Base-by-base conservation (phyloP, 2,888 invertebrate species). In the Schizotus pectinicornis region DNA sequence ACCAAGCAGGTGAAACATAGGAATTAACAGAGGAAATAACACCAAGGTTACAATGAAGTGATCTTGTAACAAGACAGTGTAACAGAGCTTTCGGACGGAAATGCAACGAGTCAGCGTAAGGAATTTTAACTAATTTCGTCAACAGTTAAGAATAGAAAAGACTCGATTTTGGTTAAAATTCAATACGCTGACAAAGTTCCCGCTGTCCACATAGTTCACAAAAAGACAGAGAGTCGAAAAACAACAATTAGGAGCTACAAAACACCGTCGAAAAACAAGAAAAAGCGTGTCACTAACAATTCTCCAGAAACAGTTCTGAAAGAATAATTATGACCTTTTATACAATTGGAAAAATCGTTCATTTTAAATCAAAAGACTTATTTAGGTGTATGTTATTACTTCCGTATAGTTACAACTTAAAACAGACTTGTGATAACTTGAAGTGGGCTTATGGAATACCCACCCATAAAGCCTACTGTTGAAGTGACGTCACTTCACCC, bases 1-100 rank as follows among this genome's bases (percentile, higher is more conserved):
- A 74, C 69, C 64, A 74, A 72, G 74, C 75, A 72, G 66, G 69
- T 75, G 70, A 73, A 71, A 71, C 66, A 70, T 56, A 68, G 63
- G 73, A 73, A 73, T 74, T 73, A 73, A 74, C 61, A 67, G 69
- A 70, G 69, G 60, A 55, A 36, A 47, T 54, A 50, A 63, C 57
- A 64, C 57, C 55, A 31, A 60, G 50, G 60, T 64, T 56, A 63
- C 55, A 55, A 62, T 61, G 64, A 67, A 60, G 58, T 56, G 45
- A 39, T 49, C 36, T 55, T 48, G 31, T 37, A 32, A 50, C 32
- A 12, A 56, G 37, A 14, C 22, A 38, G 13, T 38, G 38, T 38
- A 22, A 56, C 35, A 37, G 33, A 35, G 41, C 47, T 41, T 33
- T 13, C 9, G 42, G 54, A 45, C 46, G 22, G 22, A 53, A 52